Conservation (phyloP, 2,888 invertebrate genomes). For the Scaptomyza tumidula region DNA sequence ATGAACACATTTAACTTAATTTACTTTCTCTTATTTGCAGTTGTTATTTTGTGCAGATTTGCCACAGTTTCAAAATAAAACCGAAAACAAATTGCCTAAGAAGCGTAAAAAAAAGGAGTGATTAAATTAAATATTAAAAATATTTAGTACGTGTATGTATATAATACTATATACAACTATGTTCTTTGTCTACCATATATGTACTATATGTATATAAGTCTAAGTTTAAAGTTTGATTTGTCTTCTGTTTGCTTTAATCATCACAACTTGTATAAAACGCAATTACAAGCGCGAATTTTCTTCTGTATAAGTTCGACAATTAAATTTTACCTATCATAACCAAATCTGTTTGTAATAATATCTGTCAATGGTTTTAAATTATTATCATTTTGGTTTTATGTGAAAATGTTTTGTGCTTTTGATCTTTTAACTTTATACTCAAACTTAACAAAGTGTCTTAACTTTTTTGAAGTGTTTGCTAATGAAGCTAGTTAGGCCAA, state of each 20-base stretch:
- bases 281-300: no score
- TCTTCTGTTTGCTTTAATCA: background rate
- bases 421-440: background rate
- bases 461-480: background rate
- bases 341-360: no score
- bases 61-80: slow-evolving; percentile 87
- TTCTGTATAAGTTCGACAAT: no score
- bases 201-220: background rate
- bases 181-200: background rate
- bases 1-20: background rate
- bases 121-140: background rate
- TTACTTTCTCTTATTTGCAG: slow-evolving; percentile 83
- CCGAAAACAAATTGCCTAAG: slow-evolving; percentile 11
- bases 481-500: background rate
- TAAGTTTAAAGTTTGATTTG: background rate
- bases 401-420: background rate
- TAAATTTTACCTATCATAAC: no score
- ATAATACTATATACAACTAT: background rate
- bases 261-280: background rate
- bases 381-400: no score
- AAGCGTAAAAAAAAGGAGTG: slow-evolving; percentile 24
- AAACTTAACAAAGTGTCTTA: background rate
- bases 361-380: no score
- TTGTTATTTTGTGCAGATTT: slow-evolving; percentile 92
- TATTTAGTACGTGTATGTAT: background rate